Conservation (phyloP, 2,797 vertebrate genomes). For the Onychomys torridus region DNA sequence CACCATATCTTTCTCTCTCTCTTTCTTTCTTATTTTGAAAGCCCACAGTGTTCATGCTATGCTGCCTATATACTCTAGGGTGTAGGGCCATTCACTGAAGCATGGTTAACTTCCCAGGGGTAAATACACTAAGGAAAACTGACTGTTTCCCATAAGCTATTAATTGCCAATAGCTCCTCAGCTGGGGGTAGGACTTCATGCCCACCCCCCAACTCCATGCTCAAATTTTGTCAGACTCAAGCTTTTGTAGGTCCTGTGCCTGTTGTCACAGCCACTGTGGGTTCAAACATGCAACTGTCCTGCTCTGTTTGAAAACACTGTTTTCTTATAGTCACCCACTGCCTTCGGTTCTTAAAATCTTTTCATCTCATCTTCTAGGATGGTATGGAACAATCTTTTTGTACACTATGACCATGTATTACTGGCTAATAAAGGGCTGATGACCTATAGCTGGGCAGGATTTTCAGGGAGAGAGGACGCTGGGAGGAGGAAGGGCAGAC, state of each 20-base stretch:
- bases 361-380: not conserved
- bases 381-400: not conserved
- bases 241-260: not conserved
- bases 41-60: not conserved
- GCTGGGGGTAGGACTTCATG: not conserved
- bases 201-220: not conserved
- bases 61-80: not conserved
- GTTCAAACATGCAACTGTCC: not conserved
- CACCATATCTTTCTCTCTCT: too few species aligned
- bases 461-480: too few species aligned
- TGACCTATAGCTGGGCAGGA: too few species aligned
- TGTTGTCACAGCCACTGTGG: not conserved
- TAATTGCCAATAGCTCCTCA: not conserved
- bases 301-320: not conserved
- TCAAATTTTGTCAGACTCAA: not conserved
- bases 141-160: not conserved
- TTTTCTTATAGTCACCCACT: not conserved
- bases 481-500: too few species aligned
- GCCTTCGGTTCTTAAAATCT: not conserved
- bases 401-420: too few species aligned
- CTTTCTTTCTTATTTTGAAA: not conserved
- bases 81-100: not conserved
- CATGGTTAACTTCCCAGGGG: not conserved
- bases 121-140: not conserved
- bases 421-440: too few species aligned